These are phyloP conservation scores for Lymantria monacha DNA, from an alignment of 2,888 invertebrate genomes.

Conservation along the genomic window DNA sequence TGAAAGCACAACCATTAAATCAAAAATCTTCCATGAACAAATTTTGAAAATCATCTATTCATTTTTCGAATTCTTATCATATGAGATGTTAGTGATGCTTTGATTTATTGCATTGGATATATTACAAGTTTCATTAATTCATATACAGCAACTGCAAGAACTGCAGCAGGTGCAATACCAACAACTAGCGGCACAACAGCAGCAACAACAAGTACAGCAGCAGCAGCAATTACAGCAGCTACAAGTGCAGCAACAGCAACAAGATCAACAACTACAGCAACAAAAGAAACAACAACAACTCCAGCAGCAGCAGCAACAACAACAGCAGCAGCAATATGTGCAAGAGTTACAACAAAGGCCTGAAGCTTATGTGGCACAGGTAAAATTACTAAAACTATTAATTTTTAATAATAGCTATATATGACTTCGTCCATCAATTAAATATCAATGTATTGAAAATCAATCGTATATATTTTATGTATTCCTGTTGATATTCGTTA, in stretches of 20 bases:
- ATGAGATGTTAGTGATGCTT: not conserved
- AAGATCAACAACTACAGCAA: constrained; percentile 54
- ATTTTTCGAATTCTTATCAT: too few species aligned
- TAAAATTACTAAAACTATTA: constrained; percentile 14
- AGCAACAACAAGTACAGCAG: constrained; percentile 41
- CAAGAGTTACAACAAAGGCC: constrained; percentile 60
- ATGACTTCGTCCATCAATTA: too few species aligned
- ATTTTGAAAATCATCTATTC: too few species aligned
- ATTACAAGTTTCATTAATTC: constrained; percentile 22
- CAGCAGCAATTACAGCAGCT: constrained; percentile 59
- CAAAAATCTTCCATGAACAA: too few species aligned
- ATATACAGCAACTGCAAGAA: constrained; percentile 36
- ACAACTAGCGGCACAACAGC: constrained; percentile 54
- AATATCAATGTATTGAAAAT: too few species aligned
- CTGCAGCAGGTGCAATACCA: constrained; percentile 58
- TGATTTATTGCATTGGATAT: too few species aligned
- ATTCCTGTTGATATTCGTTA: too few species aligned
- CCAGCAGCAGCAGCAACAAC: constrained; percentile 53
- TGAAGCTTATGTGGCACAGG: constrained; percentile 55
- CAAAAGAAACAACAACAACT: constrained; percentile 54
- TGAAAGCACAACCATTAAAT: too few species aligned
- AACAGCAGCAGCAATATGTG: constrained; percentile 51
- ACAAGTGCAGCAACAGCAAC: constrained; percentile 43
- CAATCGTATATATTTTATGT: too few species aligned
- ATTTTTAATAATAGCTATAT: too few species aligned